Conservation (phyloP, 2,888 invertebrate genomes). For the Cantharis rufa region DNA sequence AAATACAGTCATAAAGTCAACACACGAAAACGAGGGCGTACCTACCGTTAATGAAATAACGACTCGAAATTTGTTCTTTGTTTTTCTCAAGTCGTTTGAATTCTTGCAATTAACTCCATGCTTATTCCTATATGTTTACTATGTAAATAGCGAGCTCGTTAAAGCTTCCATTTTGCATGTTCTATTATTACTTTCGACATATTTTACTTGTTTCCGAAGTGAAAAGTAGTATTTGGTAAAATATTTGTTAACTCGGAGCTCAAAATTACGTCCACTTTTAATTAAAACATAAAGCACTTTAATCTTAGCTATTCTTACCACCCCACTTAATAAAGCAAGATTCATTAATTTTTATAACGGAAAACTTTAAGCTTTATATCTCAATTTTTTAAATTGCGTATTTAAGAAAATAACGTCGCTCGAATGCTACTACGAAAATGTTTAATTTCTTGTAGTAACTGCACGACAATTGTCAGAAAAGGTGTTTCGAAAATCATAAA, state of each 20-base stretch:
- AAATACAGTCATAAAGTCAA: constrained; percentile 11
- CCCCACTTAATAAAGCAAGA: not conserved
- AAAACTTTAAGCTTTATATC: not conserved
- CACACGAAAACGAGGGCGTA: constrained; percentile 8
- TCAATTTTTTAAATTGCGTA: not conserved
- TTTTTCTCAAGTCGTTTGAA: constrained; percentile 33
- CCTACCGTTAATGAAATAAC: constrained; percentile 20
- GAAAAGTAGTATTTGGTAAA: not conserved
- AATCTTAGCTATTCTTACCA: not conserved
- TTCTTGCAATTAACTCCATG: constrained; percentile 37
- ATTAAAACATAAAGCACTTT: not conserved
- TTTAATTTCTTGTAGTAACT: not conserved
- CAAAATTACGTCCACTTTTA: not conserved
- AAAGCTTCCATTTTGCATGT: constrained; percentile 36
- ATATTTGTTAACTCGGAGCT: not conserved
- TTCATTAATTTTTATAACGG: not conserved
- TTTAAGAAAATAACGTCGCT: not conserved
- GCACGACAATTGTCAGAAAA: not conserved
- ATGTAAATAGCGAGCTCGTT: constrained; percentile 37
- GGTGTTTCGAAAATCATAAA: not conserved
- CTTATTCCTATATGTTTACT: constrained; percentile 36
- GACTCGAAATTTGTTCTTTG: constrained; percentile 20
- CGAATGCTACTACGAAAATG: not conserved
- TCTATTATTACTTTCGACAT: not conserved
- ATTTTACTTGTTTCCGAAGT: not conserved